Base-by-base conservation (phyloP, 92 coral and sea anemone genomes). In the Diadumene lineata region DNA sequence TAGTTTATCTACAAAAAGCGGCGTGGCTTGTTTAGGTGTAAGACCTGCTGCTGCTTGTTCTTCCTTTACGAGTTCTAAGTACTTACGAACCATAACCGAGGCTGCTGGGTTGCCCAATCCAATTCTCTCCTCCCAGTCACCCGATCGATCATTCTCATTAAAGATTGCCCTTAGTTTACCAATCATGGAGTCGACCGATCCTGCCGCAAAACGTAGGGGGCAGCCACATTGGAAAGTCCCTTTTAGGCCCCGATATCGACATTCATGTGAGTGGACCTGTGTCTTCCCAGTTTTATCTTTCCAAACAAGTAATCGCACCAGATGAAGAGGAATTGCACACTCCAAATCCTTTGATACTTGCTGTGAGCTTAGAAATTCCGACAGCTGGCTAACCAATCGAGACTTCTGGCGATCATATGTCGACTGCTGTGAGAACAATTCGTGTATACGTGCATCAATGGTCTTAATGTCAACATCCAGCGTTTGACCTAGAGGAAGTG, bases 11-110 rank as follows among this genome's bases (percentile, higher is more conserved):
- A 80, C 82, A 48, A 85, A 85, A 18, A 80, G 62, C 11, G 85
- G 85, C 18, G 80, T 75, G 21, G 89, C 89, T 70, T 84, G 84
- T 57, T 53, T 68, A 7, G 83, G 87, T 18, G 79, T 60, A 44
- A 76, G 23, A 11, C 87, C 87, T 34, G 87, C 83, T 21, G 74
- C 70, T 30, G 87, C 87, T 34, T 79, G 89, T 64, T 79, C 81
- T 53, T 79, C 85, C 73, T 78, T 77, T 25, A 83, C 34, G 43
- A 53, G 56, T 79, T 84, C 79, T 31, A 34, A 48, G 61, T 79
- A 84, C 43, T 56, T 84, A 33, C 58, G 2, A 8, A 84, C 76
- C 43, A 71, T 25, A 56, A 19, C 22, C 43, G 82, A 72, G 22
- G 77, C 85, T 24, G 77, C 84, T 1, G 79, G 79, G 70, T 84